Evolutionary conservation across 2,113 vertebrate species (phyloP), one percentile per base, ranked within the genome.

Genomic region (Stercorarius parasiticus): DNA sequence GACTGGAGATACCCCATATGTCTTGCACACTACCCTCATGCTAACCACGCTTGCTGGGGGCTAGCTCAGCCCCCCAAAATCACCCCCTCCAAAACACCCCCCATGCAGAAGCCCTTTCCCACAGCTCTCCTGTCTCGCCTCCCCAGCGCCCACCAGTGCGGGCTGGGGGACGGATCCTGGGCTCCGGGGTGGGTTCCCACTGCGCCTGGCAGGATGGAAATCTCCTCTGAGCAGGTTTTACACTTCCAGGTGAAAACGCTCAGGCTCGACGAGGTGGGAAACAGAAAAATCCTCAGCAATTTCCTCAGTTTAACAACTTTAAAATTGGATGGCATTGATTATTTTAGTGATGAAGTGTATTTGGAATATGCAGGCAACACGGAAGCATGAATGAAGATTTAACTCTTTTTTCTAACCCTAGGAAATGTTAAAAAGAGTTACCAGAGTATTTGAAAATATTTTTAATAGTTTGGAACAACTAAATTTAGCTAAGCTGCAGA

Each of bases 401-500:
- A 80, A 88, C 66, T 96, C 88, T 78, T 73, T 82, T 95, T 91
- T 85, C 78, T 55, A 93, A 50, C 36, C 83, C 73, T 61, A 82
- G 42, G 88, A 87, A 88, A 94, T 10, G 49, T 94, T 93, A 67
- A 94, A 95, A 58, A 94, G 52, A 96, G 90, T 92, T 97, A 92
- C 87, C 82, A 52, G 83, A 76, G 88, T 91, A 95, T 97, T 95
- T 97, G 95, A 97, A 97, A 97, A 97, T 97, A 98, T 97, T 97
- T 96, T 97, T 95, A 97, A 98, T 97, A 97, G 96, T 98, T 97
- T 96, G 92, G 93, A 96, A 97, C 96, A 97, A 95, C 97, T 98
- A 98, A 97, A 98, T 98, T 98, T 98, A 98, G 98, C 97, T 93
- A 84, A 96, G 95, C 96, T 95, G 93, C 93, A 97, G 96, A 97